Evolutionary conservation across 2,113 vertebrate species (phyloP), one percentile per base, ranked within the genome.

Genomic region (Lophius piscatorius): DNA sequence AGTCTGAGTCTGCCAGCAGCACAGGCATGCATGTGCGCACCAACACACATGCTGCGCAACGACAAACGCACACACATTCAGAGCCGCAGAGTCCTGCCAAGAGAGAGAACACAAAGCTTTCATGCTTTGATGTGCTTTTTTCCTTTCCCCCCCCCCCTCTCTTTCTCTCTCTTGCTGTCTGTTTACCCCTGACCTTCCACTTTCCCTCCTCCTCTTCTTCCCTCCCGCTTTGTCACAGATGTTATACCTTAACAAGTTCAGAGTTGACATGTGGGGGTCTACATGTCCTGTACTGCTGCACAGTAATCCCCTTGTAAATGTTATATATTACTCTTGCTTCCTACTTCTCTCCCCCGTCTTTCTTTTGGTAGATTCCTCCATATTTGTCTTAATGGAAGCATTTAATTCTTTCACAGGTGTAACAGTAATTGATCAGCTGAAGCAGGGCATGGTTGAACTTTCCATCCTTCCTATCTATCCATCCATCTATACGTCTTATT

Each of bases 1-100:
- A 76, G 81, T 87, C 87, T 88, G 81, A 78, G 87, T 86, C 85
- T 86, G 84, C 82, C 88, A 88, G 85, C 66, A 91, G 74, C 63
- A 50, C 76, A 79, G 58, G 60, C 80, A 45, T 74, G 69, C 44
- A 24, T 63, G 67, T 61, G 52, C n/a, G 8, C 26, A 14, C 20
- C 3, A 44, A 49, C 12, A 56, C 73, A 47, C 49, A 59, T 28
- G 33, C 50, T 14, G 16, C 52, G 46, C 60, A 63, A 45, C 49
- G 5, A 35, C 26, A 34, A 28, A 44, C 45, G 17, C 26, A 35
- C 41, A 45, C 36, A 70, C 34, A 41, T 16, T 68, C 66, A 70
- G 55, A 63, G 44, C 47, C 22, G 11, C 28, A 28, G 68, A 72
- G 51, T 75, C 63, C 71, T 83, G 78, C 78, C 79, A 84, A 78